These are phyloP conservation scores for Lasioglossum albipes DNA, from an alignment of 1,140 invertebrate species.

Conservation along the genomic window DNA sequence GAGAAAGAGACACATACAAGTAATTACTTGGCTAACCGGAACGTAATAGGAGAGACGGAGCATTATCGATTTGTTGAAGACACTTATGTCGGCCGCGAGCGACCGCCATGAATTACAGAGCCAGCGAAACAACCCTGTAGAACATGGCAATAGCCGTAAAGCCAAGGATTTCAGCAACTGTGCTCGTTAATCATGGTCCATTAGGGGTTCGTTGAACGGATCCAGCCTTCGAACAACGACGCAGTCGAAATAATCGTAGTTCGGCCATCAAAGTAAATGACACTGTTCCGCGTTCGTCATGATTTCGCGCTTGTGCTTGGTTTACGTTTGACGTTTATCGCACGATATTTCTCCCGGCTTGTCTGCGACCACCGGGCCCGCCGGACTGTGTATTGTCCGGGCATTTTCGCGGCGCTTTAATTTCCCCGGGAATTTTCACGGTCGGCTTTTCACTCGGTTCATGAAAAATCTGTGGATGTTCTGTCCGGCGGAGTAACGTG, in stretches of 20 bases:
- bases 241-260: background rate
- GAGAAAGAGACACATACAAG: too few species aligned
- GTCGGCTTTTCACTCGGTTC: background rate
- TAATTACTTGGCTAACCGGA: too few species aligned
- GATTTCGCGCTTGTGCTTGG: background rate
- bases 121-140: background rate
- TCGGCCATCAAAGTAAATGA: conserved; percentile 9
- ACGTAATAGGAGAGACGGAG: too few species aligned
- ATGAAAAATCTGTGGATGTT: background rate
- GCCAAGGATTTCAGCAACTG: conserved; percentile 14
- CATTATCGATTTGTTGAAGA: too few species aligned
- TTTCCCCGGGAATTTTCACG: conserved; percentile 5
- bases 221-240: background rate
- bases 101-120: conserved; percentile 6
- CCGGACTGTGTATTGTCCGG: background rate
- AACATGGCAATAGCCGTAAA: background rate
- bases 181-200: conserved; percentile 26
- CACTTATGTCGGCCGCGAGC: background rate
- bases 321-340: background rate
- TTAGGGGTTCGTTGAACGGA: background rate
- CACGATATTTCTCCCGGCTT: background rate
- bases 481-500: background rate
- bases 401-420: background rate
- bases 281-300: background rate
- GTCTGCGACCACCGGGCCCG: background rate